These are phyloP conservation scores for Acleris holmiana DNA, from an alignment of 2,888 invertebrate genomes.

Conservation along the genomic window DNA sequence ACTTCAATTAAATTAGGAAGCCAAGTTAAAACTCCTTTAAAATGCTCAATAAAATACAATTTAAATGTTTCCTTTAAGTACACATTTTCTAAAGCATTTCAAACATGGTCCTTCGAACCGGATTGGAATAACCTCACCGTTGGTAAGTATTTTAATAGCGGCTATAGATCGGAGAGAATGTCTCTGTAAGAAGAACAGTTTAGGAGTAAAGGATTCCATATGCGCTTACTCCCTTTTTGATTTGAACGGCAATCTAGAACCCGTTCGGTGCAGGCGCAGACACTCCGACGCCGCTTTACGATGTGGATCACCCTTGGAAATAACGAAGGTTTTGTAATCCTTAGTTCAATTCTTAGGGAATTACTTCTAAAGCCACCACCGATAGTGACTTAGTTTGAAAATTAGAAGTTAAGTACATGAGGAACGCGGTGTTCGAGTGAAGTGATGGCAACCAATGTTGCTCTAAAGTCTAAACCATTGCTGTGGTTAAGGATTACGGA, in stretches of 20 bases:
- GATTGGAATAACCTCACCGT: constrained; percentile 17
- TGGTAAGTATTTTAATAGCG: constrained; percentile 28
- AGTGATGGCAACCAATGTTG: too few species aligned
- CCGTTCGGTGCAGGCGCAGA: constrained; percentile 30
- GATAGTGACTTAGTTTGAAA: not conserved
- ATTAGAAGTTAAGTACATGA: not conserved
- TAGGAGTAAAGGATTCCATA: too few species aligned
- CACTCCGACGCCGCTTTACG: constrained; percentile 33
- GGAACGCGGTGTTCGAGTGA: too few species aligned
- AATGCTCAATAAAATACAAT: too few species aligned
- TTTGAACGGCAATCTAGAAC: constrained; percentile 4
- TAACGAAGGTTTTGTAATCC: constrained; percentile 15
- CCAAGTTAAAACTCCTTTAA: too few species aligned
- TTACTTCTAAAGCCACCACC: not conserved
- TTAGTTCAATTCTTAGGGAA: too few species aligned
- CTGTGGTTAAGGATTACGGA: too few species aligned
- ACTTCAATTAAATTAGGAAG: too few species aligned
- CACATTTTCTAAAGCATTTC: not conserved
- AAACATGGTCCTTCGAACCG: constrained; percentile 42
- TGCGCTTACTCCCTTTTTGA: too few species aligned
- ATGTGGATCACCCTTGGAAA: constrained; percentile 11
- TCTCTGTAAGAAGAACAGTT: too few species aligned
- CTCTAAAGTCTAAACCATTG: too few species aligned
- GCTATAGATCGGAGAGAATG: constrained; percentile 26
- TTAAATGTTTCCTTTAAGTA: not conserved